phyloP scores from a whole-genome alignment of 2,888 invertebrate genomes.

The Dolichopus griseipennis region DNA sequence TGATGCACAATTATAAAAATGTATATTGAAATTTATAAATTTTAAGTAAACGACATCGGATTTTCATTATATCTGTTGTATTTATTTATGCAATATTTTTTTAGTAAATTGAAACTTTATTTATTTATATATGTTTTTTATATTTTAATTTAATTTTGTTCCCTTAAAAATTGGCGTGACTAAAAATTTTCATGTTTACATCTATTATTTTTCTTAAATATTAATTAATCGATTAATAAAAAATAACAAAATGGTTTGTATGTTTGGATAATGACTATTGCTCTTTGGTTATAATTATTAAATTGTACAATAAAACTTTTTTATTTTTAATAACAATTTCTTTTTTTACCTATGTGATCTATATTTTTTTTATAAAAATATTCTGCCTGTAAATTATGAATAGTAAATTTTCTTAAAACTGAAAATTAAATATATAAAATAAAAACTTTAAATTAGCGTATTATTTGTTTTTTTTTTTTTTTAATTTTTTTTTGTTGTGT shows the following conservation, averaged over 20 bases:
- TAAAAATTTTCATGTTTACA: neutral
- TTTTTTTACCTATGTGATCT: neutral
- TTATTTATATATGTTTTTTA: too few relatives aligned
- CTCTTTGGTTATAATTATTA: neutral
- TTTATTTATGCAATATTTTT: too few relatives aligned
- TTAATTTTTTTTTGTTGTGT: too few relatives aligned
- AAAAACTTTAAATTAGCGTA: too few relatives aligned
- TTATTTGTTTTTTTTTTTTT: too few relatives aligned
- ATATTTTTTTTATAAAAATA: neutral
- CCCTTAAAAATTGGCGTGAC: neutral
- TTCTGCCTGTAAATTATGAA: neutral
- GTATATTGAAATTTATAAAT: too few relatives aligned
- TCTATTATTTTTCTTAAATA: neutral
- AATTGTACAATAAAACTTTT: neutral
- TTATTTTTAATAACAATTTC: neutral
- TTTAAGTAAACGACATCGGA: too few relatives aligned
- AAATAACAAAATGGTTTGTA: neutral
- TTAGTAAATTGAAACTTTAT: too few relatives aligned
- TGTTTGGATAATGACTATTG: neutral
- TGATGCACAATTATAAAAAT: too few relatives aligned
- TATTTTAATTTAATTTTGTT: neutral
- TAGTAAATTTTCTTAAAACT: neutral
- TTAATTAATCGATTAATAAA: neutral
- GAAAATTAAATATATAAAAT: neutral
- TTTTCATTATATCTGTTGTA: too few relatives aligned